Evolutionary conservation across 2,113 vertebrate species (phyloP), one percentile per base, ranked within the genome.

Genomic region (Pantherophis guttatus): DNA sequence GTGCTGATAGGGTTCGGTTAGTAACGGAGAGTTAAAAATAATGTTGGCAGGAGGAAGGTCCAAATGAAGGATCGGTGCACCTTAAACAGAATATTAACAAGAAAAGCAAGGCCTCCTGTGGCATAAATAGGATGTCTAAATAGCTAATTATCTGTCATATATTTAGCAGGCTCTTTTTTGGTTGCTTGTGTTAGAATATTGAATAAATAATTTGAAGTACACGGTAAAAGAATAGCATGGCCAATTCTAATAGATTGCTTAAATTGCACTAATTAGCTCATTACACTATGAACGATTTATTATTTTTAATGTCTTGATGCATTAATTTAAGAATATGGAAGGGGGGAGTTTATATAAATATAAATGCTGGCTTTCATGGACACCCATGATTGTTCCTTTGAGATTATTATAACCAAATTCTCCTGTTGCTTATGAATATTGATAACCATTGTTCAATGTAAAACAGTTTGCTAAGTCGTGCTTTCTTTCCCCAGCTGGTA

Each of bases 151-250:
- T 94, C 1, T 1, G 7, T 94, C 8, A 62, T 89, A 6, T 88
- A 13, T 87, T 19, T 53, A 65, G 5, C 33, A 86, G 26, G 70
- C 75, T 94, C 44, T 95, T 86, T 95, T 62, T 86, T 26, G 52
- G 88, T 91, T 88, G 0, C 2, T 96, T 52, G 8, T 95, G 15
- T 57, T 3, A 58, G 6, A 19, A 1, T 29, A n/a, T 39, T 92
- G 21, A 19, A 54, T 94, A 89, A 94, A 91, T 65, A 90, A 8
- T 87, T 53, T 48, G 17, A 8, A 48, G 3, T 87, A 0, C 39
- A 9, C 7, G 57, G 1, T 91, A 58, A 94, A 92, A 53, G 29
- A 88, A 86, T 75, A 86, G n/a, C 13, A n/a, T 13, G 33, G 29
- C 44, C 81, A 91, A 53, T 92, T 92, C 87, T 15, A 29, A 89